Evolutionary conservation across 2,888 invertebrate species (phyloP), one percentile per base, ranked within the genome.

Genomic region (Petrophora chlorosata): DNA sequence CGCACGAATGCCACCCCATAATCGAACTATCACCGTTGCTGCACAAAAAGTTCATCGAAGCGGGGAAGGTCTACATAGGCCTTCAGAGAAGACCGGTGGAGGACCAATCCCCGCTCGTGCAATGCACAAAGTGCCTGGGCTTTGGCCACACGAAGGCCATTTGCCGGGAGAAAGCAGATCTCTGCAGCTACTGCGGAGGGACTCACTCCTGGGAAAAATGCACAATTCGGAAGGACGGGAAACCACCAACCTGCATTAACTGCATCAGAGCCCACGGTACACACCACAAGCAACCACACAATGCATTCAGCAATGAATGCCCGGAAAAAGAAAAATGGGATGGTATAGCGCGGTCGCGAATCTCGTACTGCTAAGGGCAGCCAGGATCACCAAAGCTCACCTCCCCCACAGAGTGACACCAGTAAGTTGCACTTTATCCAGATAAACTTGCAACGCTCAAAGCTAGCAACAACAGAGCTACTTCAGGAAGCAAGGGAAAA

Each of bases 101-200:
- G 8, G 54, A 50, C 29, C 46, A 53, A 7, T 39, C 43, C 0
- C 47, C 47, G n/a, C 4, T 26, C 23, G 19, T 48, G 0, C 40
- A 53, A 9, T 48, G 65, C 40, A 29, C 55, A 0, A 59, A 51
- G 9, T 67, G 67, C 35, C 52, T 67, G 0, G 64, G 60, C 0
- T 68, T 45, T 15, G 66, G 67, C 0, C 67, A 70, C 48, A 64
- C 63, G 0, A 63, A 42, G 10, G 5, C 46, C 0, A 2, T 59
- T 1, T 68, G 70, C 47, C 39, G 43, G 3, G 62, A 61, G 9
- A 14, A n/a, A 0, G 26, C 30, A 0, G 41, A 48, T 4, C 9
- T 23, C n/a, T 69, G 65, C 51, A 60, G 51, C n/a, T 39, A 63
- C 49, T 70, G 67, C 38, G 57, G 63, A 0, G 55, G 28, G 0